Percentiles rank a stretch among this genome's conserved stretches.
These are phyloP conservation scores for Sitta europaea DNA, from an alignment of 2,113 vertebrate genomes.

Conservation along the genomic window DNA sequence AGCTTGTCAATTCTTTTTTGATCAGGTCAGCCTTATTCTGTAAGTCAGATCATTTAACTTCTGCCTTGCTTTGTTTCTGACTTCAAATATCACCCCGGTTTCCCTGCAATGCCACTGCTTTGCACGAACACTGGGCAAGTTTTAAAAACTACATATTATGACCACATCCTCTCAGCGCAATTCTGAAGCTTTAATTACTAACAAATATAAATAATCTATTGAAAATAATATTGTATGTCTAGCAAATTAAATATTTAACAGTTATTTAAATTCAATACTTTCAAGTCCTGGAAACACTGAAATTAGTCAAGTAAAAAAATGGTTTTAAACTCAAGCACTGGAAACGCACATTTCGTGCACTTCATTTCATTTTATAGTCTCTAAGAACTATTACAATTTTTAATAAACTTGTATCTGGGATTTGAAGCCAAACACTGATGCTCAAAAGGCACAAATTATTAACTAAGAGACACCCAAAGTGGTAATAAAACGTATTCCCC, in stretches of 20 bases:
- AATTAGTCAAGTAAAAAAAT: conserved; percentile 72
- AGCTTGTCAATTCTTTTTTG: neutral
- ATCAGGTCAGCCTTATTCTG: neutral
- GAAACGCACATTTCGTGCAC: conserved; percentile 71
- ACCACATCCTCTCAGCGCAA: neutral
- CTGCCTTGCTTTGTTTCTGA: neutral
- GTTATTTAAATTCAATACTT: conserved; percentile 66
- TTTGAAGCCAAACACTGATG: conserved; percentile 72
- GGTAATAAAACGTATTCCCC: conserved; percentile 70
- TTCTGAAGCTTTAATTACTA: conserved; percentile 34
- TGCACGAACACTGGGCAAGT: neutral
- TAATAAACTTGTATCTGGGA: conserved; percentile 78
- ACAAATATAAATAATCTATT: conserved; percentile 20
- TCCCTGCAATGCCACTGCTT: neutral
- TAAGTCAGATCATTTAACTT: neutral
- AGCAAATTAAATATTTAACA: conserved; percentile 67
- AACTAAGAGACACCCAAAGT: conserved; percentile 70
- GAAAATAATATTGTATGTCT: neutral
- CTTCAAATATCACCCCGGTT: neutral
- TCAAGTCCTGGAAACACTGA: conserved; percentile 52
- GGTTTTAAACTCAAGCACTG: conserved; percentile 63
- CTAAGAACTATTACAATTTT: conserved; percentile 74
- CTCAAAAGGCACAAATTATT: conserved; percentile 75
- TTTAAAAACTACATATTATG: neutral
- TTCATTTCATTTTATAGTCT: conserved; percentile 77